Percentiles rank a stretch among this genome's conserved stretches.
phyloP scores from a whole-genome alignment of 2,888 invertebrate species.

The Synanthedon myopaeformis region DNA sequence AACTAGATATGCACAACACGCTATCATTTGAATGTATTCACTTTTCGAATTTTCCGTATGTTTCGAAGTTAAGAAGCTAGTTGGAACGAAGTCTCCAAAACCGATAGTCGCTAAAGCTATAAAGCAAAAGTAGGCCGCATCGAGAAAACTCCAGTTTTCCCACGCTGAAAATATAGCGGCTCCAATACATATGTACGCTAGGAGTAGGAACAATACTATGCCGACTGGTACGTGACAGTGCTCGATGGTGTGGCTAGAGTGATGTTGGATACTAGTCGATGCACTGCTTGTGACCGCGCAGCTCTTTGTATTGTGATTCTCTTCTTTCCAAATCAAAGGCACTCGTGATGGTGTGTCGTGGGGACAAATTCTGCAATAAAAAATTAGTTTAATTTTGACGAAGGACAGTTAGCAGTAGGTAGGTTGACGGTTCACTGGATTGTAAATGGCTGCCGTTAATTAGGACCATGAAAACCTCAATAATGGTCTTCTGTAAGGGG shows the following conservation, averaged over 20 bases:
- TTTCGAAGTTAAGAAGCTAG: conserved; percentile 60
- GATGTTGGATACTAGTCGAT: conserved; percentile 42
- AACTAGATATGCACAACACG: conserved; percentile 83
- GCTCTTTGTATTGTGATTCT: conserved; percentile 42
- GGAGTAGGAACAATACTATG: conserved; percentile 75
- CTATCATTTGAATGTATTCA: conserved; percentile 79
- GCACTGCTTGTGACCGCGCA: conserved; percentile 47
- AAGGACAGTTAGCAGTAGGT: not conserved
- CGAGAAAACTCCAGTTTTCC: conserved; percentile 84
- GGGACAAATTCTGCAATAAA: conserved; percentile 52
- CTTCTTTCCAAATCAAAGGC: conserved; percentile 77
- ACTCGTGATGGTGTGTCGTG: conserved; percentile 83
- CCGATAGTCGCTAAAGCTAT: conserved; percentile 87
- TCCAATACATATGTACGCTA: conserved; percentile 80
- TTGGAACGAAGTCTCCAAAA: conserved; percentile 81
- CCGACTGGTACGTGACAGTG: conserved; percentile 58
- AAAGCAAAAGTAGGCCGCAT: conserved; percentile 88
- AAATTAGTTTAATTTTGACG: not conserved
- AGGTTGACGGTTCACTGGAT: too few species aligned
- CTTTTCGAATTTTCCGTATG: conserved; percentile 51
- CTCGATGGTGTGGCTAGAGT: conserved; percentile 37
- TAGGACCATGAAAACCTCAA: too few species aligned
- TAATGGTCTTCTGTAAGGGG: too few species aligned
- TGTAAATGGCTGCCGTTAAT: too few species aligned
- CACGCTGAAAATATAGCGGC: conserved; percentile 83